Evolutionary conservation across 2,797 vertebrate genomes (phyloP), one percentile per base, ranked within the genome.

Genomic region (Sternarchorhynchus goeldii): DNA sequence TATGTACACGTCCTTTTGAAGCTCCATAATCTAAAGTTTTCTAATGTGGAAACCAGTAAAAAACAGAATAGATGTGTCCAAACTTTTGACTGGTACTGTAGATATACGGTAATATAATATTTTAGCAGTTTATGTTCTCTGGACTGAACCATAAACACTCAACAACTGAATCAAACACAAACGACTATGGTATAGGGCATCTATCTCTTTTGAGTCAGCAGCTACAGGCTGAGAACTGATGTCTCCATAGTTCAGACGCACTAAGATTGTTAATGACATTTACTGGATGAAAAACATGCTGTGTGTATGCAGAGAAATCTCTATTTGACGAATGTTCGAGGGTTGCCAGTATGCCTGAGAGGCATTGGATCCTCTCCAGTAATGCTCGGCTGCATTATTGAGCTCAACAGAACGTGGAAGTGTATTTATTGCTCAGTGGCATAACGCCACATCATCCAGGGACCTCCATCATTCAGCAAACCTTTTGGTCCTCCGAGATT

Each of bases 351-450:
- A 17, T 31, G 39, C 45, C 66, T 70, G 6, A 20, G 50, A 70
- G 68, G 10, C 17, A 4, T 56, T 56, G 68, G 53, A 29, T 34
- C 5, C 32, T 71, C 32, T 57, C 68, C 68, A 71, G 68, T 57
- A n/a, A 17, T 56, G 21, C 67, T 32, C 7, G 6, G 67, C 5
- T 32, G 67, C 45, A 32, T 55, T 55, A 70, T 70, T 70, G 45
- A 56, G 67, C 67, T 70, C 45, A 32, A 45, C 16, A 10, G 25
- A 70, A 70, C 67, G 56, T 34, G 50, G 6, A 56, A 55, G 67
- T 70, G 67, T 70, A 70, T 70, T 70, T 70, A 70, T 56, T 31
- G 25, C 67, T 34, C 29, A 3, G 29, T 55, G 67, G 67, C 17
- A 7, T 17, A 50, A 32, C 2, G 50, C 50, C 50, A 8, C 55